phyloP scores from a whole-genome alignment of 2,113 vertebrate species.

The pig (Sus scrofa) region DNA sequence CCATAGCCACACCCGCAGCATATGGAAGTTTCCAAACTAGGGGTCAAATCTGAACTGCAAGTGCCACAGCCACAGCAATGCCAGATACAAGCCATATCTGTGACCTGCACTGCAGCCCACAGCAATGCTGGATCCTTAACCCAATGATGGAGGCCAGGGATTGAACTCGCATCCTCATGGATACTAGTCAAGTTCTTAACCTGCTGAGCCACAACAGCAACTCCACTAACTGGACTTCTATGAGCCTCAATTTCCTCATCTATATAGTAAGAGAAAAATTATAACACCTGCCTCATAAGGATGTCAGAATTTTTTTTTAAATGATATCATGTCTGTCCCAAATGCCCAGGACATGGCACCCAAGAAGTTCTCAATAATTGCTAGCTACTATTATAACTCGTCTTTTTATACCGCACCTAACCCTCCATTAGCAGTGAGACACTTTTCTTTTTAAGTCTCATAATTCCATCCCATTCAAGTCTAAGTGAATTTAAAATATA shows the following conservation, averaged over 20 bases:
- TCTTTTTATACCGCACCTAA: constrained; percentile 77
- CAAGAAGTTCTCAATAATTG: constrained; percentile 53
- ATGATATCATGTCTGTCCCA: neutral
- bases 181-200: no score
- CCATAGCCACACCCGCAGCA: no score
- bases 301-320: neutral
- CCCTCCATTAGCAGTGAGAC: constrained; percentile 74
- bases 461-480: constrained; percentile 73
- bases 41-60: no score
- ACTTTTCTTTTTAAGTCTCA: constrained; percentile 67
- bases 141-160: no score
- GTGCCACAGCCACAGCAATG: no score
- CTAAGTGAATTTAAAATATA: constrained; percentile 81
- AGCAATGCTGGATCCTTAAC: no score
- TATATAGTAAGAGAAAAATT: neutral
- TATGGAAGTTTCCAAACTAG: no score
- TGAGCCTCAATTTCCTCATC: neutral
- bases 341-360: neutral
- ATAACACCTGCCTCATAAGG: neutral
- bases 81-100: no score
- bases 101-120: no score
- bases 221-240: neutral
- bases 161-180: no score
- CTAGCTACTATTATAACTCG: constrained; percentile 65
- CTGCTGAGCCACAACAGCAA: no score